Conservation (phyloP, 2,113 vertebrate species). For the Abramis brama region DNA sequence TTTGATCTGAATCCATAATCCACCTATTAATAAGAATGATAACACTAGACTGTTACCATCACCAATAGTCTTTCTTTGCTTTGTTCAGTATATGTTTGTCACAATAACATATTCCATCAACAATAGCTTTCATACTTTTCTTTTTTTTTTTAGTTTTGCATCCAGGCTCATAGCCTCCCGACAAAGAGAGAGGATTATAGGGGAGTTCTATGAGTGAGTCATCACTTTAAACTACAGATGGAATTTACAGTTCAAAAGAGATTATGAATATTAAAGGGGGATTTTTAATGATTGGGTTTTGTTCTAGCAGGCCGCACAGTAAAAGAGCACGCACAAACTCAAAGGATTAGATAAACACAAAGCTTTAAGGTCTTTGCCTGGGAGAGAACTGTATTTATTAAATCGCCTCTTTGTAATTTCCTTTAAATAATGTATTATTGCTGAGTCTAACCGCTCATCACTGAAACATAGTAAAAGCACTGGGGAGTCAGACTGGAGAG, state of each 20-base stretch:
- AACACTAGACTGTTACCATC: background rate
- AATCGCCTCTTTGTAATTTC: conserved; percentile 70
- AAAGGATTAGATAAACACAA: conserved; percentile 71
- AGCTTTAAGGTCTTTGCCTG: conserved; percentile 67
- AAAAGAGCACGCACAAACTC: conserved; percentile 67
- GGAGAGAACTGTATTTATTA: conserved; percentile 65
- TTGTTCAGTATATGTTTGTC: conserved; percentile 37
- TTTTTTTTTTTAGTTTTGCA: conserved; percentile 50
- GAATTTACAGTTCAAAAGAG: conserved; percentile 78
- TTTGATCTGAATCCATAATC: background rate
- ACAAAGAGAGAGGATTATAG: conserved; percentile 75
- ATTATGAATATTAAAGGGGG: conserved; percentile 79
- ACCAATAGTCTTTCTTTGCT: conserved; percentile 17
- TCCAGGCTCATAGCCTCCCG: conserved; percentile 70
- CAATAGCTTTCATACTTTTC: conserved; percentile 70
- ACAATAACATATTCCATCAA: conserved; percentile 71
- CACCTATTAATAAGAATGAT: conserved; percentile 1
- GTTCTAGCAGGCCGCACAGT: conserved; percentile 65
- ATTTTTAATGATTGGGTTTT: conserved; percentile 69
- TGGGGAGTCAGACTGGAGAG: conserved; percentile 46
- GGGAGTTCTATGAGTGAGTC: conserved; percentile 74
- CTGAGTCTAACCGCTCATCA: conserved; percentile 59
- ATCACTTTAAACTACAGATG: conserved; percentile 79
- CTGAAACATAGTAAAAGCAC: conserved; percentile 51
- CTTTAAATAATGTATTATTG: conserved; percentile 73